Conservation (phyloP, 2,888 invertebrate species). For the Mythimna pallens region DNA sequence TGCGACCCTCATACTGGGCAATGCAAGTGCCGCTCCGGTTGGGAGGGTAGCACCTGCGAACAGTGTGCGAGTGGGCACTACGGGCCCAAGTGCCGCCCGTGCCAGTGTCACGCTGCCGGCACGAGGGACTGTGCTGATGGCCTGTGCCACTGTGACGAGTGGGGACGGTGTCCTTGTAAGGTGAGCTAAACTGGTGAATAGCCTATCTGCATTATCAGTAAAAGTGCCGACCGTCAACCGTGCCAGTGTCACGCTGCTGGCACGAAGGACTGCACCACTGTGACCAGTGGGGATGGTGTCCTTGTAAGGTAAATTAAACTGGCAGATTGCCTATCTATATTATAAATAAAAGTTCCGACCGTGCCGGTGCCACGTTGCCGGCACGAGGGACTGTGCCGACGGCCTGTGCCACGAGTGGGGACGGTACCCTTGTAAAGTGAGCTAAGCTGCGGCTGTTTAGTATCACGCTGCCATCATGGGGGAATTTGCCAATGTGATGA, state of each 20-base stretch:
- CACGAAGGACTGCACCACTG: constrained; percentile 91
- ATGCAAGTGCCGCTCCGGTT: constrained; percentile 95
- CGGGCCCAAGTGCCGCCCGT: constrained; percentile 96
- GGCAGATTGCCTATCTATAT: too few relatives aligned
- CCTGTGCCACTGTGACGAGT: constrained; percentile 93
- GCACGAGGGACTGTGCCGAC: constrained; percentile 91
- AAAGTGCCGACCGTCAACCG: constrained; percentile 94
- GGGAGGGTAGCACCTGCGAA: constrained; percentile 94
- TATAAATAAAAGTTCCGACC: constrained; percentile 92
- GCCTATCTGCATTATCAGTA: background rate
- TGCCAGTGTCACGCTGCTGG: constrained; percentile 96
- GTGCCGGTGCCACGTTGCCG: constrained; percentile 95
- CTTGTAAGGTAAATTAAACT: constrained; percentile 93
- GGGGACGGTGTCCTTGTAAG: constrained; percentile 97
- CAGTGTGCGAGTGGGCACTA: constrained; percentile 96
- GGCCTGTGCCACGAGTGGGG: constrained; percentile 91
- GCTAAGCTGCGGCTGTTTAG: too few relatives aligned
- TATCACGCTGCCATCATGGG: too few relatives aligned
- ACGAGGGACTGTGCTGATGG: constrained; percentile 90
- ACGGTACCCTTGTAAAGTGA: too few relatives aligned
- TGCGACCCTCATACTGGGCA: constrained; percentile 92
- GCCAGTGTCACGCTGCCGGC: constrained; percentile 95
- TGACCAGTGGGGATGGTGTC: constrained; percentile 94
- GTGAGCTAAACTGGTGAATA: constrained; percentile 78
- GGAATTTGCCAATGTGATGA: too few relatives aligned